phyloP scores from a whole-genome alignment of 2,113 vertebrate genomes.

The Madoqua kirkii region DNA sequence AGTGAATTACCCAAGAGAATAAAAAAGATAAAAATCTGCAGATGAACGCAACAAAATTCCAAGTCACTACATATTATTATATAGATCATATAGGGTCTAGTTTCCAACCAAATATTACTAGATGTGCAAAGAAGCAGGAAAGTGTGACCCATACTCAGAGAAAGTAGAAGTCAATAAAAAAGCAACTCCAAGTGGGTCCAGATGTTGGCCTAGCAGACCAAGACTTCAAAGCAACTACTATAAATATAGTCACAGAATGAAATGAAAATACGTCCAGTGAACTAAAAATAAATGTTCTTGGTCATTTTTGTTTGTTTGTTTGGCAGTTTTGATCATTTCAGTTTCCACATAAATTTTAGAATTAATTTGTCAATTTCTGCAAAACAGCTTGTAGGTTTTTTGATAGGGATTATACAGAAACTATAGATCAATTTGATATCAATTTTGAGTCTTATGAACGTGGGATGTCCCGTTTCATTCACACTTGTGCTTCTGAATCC shows the following conservation, averaged over 20 bases:
- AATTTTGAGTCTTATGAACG: not conserved
- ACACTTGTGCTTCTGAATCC: not conserved
- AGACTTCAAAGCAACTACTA: not conserved
- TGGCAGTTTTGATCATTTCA: not conserved
- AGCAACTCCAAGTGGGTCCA: not conserved
- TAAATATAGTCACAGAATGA: not conserved
- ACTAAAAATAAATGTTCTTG: conserved; percentile 1
- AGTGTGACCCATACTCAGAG: not conserved
- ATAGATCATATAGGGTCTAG: not conserved
- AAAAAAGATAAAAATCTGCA: not conserved
- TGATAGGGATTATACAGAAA: not conserved
- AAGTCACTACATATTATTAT: not conserved
- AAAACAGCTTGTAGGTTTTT: not conserved
- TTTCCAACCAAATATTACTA: conserved; percentile 12
- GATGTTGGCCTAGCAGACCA: not conserved
- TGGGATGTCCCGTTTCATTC: not conserved
- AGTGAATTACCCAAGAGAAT: not conserved
- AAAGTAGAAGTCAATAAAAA: not conserved
- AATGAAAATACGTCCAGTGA: not conserved
- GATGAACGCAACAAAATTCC: not conserved
- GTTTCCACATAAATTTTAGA: not conserved
- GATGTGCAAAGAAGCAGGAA: not conserved
- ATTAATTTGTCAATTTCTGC: not conserved
- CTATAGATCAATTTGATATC: not conserved
- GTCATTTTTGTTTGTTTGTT: not conserved